A percentile compares a stretch with the other conserved stretches of the same genome.
Evolutionary conservation across 1,140 invertebrate species (phyloP).

Genomic region (Drosophila lacteicornis): DNA sequence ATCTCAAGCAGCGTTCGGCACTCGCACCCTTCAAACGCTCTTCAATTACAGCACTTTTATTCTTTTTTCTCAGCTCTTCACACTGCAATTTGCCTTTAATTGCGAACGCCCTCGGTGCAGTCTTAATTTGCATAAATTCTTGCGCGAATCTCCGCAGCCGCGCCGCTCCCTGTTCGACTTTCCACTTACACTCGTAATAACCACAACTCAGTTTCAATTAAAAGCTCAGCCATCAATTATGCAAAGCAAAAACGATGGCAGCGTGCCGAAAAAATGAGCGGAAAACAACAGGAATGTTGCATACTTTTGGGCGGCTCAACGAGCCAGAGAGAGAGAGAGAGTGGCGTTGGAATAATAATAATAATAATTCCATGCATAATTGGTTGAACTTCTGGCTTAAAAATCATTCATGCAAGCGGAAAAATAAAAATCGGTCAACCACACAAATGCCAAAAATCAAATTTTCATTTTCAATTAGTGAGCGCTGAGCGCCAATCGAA

Average conservation of each 20-base stretch:
- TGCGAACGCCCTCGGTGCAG: conserved; percentile 28
- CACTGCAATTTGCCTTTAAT: conserved; percentile 52
- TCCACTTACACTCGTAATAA: conserved; percentile 48
- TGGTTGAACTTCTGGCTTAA: conserved; percentile 10
- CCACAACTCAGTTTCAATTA: conserved; percentile 69
- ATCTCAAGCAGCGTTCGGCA: conserved; percentile 41
- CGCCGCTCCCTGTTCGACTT: not conserved
- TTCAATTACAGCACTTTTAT: conserved; percentile 48
- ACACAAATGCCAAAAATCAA: conserved; percentile 46
- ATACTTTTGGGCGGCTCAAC: conserved; percentile 20
- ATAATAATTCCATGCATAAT: conserved; percentile 33
- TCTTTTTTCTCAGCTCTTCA: conserved; percentile 22
- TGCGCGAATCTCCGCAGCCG: not conserved
- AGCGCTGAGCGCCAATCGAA: conserved; percentile 42
- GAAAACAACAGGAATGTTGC: conserved; percentile 21
- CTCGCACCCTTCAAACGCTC: conserved; percentile 46
- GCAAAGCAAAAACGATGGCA: conserved; percentile 32
- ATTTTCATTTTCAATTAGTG: conserved; percentile 63
- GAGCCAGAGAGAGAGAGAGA: not conserved
- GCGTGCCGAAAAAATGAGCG: conserved; percentile 13
- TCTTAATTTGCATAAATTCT: conserved; percentile 61
- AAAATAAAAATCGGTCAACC: conserved; percentile 21
- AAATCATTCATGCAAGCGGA: conserved; percentile 52
- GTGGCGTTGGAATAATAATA: conserved; percentile 3
- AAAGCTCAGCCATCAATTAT: conserved; percentile 67